These are phyloP conservation scores for Eclectus roratus DNA, from an alignment of 2,113 vertebrate genomes.

Conservation along the genomic window DNA sequence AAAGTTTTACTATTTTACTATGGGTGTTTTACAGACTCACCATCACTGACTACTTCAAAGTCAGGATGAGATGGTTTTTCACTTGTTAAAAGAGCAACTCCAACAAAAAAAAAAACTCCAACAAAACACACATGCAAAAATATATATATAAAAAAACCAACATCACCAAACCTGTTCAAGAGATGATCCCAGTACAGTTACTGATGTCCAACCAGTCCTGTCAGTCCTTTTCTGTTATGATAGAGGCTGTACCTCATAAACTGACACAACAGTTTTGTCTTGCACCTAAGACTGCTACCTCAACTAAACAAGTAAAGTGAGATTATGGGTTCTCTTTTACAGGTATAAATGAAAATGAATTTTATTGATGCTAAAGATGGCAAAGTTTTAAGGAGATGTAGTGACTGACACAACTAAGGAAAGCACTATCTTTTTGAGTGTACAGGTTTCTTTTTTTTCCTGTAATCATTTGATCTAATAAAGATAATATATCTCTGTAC, in stretches of 20 bases:
- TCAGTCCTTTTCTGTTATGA: neutral
- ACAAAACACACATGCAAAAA: neutral
- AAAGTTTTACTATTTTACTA: neutral
- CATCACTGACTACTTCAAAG: neutral
- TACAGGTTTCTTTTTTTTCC: too few species aligned
- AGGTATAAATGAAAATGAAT: neutral
- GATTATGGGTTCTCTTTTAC: neutral
- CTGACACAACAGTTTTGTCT: neutral
- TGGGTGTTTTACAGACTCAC: neutral
- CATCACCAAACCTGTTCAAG: neutral
- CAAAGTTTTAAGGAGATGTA: neutral
- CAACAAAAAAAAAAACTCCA: neutral
- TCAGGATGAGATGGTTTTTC: neutral
- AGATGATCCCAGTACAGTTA: accelerated
- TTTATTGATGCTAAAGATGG: neutral
- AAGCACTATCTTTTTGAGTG: neutral
- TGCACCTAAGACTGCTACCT: neutral
- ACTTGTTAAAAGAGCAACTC: neutral
- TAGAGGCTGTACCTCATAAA: neutral
- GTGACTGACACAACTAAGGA: neutral
- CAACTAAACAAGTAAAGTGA: neutral
- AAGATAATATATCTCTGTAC: neutral
- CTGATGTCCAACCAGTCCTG: neutral
- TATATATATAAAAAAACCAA: neutral
- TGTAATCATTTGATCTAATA: neutral